Percentiles rank a stretch among this genome's conserved stretches.
Conservation (phyloP, 2,797 vertebrate species). For the Taeniopygia guttata region DNA sequence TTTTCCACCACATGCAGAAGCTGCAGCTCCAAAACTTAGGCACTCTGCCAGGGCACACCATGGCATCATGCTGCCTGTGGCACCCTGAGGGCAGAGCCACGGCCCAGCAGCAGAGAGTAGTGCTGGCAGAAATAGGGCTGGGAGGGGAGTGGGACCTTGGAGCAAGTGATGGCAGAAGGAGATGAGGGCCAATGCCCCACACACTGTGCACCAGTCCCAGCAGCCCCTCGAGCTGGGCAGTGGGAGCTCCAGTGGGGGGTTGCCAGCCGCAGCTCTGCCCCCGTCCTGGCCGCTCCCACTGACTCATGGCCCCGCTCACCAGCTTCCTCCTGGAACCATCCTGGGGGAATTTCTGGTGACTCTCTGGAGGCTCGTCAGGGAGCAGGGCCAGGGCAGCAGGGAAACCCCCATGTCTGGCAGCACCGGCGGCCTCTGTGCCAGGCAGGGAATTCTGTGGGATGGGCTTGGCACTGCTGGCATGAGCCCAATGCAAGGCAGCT, state of each 20-base stretch:
- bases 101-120: background rate
- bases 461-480: rapidly evolving
- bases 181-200: background rate
- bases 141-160: rapidly evolving
- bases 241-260: background rate
- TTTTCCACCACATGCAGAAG: background rate
- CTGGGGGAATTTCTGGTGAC: conserved; percentile 59
- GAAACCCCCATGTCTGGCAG: background rate
- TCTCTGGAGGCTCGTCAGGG: conserved; percentile 17
- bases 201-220: rapidly evolving
- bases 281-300: background rate
- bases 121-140: rapidly evolving
- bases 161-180: background rate
- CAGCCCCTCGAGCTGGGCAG: rapidly evolving
- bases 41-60: background rate
- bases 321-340: conserved; percentile 35
- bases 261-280: background rate
- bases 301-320: background rate
- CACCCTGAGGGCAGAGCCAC: background rate
- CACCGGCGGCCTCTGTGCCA: background rate
- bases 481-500: rapidly evolving
- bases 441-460: background rate
- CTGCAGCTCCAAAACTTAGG: background rate
- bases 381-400: background rate
- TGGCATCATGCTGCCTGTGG: background rate